These are phyloP conservation scores for Paramisgurnus dabryanus DNA, from an alignment of 2,113 vertebrate genomes.

Conservation along the genomic window DNA sequence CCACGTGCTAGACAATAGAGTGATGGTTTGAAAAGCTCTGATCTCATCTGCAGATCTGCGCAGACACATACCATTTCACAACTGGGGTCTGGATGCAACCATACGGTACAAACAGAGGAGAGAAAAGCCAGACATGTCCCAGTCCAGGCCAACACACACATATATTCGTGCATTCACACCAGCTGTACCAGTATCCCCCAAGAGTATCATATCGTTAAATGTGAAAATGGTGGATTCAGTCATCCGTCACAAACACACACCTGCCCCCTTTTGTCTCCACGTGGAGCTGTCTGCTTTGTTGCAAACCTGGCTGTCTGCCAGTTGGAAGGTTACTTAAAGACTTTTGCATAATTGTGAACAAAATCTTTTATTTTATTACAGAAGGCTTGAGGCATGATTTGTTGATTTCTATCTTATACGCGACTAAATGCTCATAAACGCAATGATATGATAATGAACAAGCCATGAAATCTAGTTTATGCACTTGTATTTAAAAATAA, in stretches of 20 bases:
- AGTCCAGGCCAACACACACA: neutral
- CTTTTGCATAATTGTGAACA: neutral
- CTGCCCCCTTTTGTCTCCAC: conserved; percentile 8
- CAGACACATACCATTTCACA: conserved; percentile 59
- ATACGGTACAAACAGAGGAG: conserved; percentile 31
- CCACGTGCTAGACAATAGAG: conserved; percentile 19
- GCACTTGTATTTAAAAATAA: neutral
- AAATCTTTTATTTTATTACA: neutral
- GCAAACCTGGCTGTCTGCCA: neutral
- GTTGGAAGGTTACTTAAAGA: neutral
- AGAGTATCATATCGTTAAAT: conserved; percentile 9
- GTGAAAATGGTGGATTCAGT: neutral
- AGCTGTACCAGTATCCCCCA: neutral
- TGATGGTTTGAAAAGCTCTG: conserved; percentile 61
- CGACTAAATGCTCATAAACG: neutral
- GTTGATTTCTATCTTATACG: neutral
- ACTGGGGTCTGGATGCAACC: conserved; percentile 40
- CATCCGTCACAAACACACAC: neutral
- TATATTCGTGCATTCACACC: neutral
- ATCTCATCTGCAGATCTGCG: conserved; percentile 57
- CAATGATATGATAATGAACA: neutral
- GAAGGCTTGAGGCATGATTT: neutral
- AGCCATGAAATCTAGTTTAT: neutral
- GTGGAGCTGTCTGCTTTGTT: conserved; percentile 21
- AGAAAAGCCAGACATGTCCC: conserved; percentile 30